phyloP scores from a whole-genome alignment of 1,140 invertebrate species.

The Oscheius sp. region DNA sequence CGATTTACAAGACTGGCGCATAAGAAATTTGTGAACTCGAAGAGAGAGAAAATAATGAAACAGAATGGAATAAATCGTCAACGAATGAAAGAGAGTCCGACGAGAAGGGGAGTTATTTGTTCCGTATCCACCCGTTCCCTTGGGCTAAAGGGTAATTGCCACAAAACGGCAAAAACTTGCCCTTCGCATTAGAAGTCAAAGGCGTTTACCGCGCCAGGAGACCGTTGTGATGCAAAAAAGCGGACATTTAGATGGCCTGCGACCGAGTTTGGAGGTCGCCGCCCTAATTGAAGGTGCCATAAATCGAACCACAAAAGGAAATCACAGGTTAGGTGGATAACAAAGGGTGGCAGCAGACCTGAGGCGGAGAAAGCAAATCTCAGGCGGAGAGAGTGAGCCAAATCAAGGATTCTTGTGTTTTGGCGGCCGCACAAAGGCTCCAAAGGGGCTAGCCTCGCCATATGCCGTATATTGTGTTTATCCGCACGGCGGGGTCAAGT shows the following conservation, averaged over 20 bases:
- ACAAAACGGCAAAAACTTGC: too few species aligned
- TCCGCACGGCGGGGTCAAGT: background rate
- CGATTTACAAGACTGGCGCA: too few species aligned
- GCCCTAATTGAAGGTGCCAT: background rate
- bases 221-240: background rate
- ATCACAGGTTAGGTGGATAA: background rate
- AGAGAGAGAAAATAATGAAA: too few species aligned
- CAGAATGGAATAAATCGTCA: too few species aligned
- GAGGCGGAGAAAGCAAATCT: too few species aligned
- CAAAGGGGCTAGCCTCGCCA: background rate
- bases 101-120: too few species aligned
- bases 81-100: background rate
- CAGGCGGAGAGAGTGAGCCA: background rate
- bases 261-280: background rate
- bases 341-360: background rate
- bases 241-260: too few species aligned
- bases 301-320: background rate
- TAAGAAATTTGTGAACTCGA: too few species aligned
- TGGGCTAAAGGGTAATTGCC: too few species aligned
- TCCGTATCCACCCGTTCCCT: too few species aligned
- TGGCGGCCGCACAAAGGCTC: background rate
- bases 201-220: background rate
- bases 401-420: background rate
- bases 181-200: too few species aligned
- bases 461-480: slow-evolving; percentile 13